These are phyloP conservation scores for Lasioglossum marginatum DNA, from an alignment of 2,888 invertebrate genomes.

Conservation along the genomic window DNA sequence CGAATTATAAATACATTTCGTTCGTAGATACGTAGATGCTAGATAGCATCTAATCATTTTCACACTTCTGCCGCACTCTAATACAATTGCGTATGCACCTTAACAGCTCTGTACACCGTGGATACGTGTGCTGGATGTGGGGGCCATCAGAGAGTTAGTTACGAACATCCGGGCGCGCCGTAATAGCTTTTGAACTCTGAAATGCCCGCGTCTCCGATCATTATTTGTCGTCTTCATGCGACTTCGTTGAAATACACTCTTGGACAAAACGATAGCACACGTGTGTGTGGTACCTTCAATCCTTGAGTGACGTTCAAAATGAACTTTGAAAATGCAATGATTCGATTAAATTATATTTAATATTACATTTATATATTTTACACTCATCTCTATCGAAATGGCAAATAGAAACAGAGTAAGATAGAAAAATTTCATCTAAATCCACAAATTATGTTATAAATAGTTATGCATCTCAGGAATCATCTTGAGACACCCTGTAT, in stretches of 20 bases:
- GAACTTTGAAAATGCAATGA: not conserved
- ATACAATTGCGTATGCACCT: conserved; percentile 15
- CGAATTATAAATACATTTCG: not conserved
- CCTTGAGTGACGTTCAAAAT: not conserved
- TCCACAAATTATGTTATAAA: not conserved
- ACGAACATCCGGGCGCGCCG: conserved; percentile 70
- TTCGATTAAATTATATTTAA: not conserved
- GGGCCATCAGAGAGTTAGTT: conserved; percentile 69
- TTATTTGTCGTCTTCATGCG: conserved; percentile 47
- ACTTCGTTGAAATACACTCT: conserved; percentile 12
- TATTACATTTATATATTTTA: not conserved
- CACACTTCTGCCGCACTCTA: not conserved
- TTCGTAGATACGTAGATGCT: too few relatives aligned
- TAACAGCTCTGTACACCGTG: conserved; percentile 14
- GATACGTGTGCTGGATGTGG: conserved; percentile 35
- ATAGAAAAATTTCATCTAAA: not conserved
- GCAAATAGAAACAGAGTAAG: not conserved
- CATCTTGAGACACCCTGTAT: too few relatives aligned
- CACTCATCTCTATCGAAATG: not conserved
- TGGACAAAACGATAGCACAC: not conserved
- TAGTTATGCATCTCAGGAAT: not conserved
- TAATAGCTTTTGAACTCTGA: conserved; percentile 69
- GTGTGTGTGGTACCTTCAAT: not conserved
- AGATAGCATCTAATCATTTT: not conserved
- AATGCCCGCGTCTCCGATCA: conserved; percentile 45